These are phyloP conservation scores for Aleiodes alternator DNA, from an alignment of 2,888 invertebrate species.

Conservation along the genomic window DNA sequence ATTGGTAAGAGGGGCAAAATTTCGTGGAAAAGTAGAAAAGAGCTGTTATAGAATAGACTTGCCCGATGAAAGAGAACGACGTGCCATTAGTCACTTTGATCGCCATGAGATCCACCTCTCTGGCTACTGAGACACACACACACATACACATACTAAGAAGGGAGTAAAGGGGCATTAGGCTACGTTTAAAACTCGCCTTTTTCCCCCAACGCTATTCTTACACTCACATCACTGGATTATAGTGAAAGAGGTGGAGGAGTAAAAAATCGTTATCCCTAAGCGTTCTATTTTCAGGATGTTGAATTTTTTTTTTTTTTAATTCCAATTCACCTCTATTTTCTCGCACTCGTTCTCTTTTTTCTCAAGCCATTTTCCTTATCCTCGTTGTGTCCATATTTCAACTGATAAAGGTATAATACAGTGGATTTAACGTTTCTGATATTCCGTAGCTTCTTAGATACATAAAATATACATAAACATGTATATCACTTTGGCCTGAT, in stretches of 20 bases:
- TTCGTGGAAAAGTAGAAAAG: slow-evolving; percentile 12
- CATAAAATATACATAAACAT: slow-evolving; percentile 44
- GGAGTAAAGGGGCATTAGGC: slow-evolving; percentile 17
- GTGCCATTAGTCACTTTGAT: slow-evolving; percentile 42
- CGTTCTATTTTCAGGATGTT: slow-evolving; percentile 40
- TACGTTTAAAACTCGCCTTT: slow-evolving; percentile 7
- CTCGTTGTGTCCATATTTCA: slow-evolving; percentile 41
- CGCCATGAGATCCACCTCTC: slow-evolving; percentile 25
- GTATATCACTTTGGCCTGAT: slow-evolving; percentile 42
- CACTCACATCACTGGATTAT: slow-evolving; percentile 3
- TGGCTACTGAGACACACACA: background rate
- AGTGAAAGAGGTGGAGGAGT: slow-evolving; percentile 9
- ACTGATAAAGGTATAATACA: slow-evolving; percentile 51
- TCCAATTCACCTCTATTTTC: too few species aligned
- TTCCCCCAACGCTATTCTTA: slow-evolving; percentile 6
- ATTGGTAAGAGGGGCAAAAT: background rate
- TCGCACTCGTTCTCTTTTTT: background rate
- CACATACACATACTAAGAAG: background rate
- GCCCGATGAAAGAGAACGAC: slow-evolving; percentile 40
- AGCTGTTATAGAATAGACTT: slow-evolving; percentile 15
- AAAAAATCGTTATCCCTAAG: slow-evolving; percentile 42
- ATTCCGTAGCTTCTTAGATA: slow-evolving; percentile 47
- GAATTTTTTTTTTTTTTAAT: slow-evolving; percentile 15
- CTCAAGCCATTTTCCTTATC: background rate
- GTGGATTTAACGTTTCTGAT: slow-evolving; percentile 37